Evolutionary conservation across 2,797 vertebrate species (phyloP).

Genomic region (Sebastes variabilis): DNA sequence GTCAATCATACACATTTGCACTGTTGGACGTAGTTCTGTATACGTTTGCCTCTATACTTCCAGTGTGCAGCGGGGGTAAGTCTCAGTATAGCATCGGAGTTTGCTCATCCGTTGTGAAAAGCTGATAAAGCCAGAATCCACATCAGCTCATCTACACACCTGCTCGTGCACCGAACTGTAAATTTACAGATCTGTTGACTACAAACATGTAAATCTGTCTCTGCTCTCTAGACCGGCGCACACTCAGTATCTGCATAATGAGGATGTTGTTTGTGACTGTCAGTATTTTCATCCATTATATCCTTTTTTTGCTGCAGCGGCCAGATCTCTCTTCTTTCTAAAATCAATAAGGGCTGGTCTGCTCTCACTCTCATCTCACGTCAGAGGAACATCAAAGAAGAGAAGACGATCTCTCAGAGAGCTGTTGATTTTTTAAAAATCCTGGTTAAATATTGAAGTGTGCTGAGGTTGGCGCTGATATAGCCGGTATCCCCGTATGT

Average conservation of each 20-base stretch:
- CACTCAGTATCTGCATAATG: background rate
- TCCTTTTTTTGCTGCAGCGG: background rate
- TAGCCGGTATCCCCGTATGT: background rate
- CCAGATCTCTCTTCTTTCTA: background rate
- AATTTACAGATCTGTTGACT: slow-evolving; percentile 31
- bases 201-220: slow-evolving; percentile 35
- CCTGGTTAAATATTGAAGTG: slow-evolving; percentile 12
- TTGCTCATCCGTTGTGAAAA: background rate
- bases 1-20: background rate
- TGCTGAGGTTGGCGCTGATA: background rate
- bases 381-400: slow-evolving; percentile 16
- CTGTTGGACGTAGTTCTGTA: background rate
- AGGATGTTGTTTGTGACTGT: background rate
- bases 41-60: background rate
- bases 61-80: background rate
- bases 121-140: background rate
- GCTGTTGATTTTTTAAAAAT: background rate
- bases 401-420: background rate
- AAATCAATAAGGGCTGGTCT: background rate
- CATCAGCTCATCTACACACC: slow-evolving; percentile 26
- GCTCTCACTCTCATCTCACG: background rate
- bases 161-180: background rate
- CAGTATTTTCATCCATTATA: background rate
- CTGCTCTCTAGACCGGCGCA: background rate
- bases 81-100: background rate